Evolutionary conservation across 2,113 vertebrate genomes (phyloP), one percentile per base, ranked within the genome.

Genomic region (Onychorhynchus coronatus): DNA sequence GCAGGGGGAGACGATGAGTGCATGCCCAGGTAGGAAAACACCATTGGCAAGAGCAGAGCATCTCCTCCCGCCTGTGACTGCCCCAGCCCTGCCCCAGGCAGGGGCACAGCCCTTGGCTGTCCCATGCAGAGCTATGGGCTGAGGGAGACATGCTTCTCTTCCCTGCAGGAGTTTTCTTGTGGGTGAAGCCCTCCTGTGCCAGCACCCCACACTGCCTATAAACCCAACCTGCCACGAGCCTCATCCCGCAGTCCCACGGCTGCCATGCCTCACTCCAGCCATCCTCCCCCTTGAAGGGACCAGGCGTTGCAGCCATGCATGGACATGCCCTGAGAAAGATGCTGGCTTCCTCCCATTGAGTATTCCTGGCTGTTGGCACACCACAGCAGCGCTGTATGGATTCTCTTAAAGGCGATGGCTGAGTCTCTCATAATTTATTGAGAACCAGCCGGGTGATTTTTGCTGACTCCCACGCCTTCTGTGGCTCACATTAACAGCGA

Each of bases 171-270:
- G 0, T 55, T 91, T 92, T 72, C 35, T 85, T 2, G 0, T 21
- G 44, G 28, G 23, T 65, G 63, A 73, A 89, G 1, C 44, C 31
- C 37, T 85, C 6, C 28, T 66, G 11, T 77, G 42, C n/a, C 76
- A 75, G 37, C 0, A 0, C 30, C 31, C 37, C 33, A 18, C 9
- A 1, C 17, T 0, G 0, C 55, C 62, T 7, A 2, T 53, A 59
- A 53, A 25, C 14, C 55, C 6, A 9, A 55, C 55, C n/a, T 73
- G 37, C 41, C 4, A 1, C 1, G 1, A 50, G 6, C 58, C 49
- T 82, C 81, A 49, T 28, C n/a, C 19, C 31, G 9, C 2, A 1
- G 21, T 52, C 71, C 67, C 33, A 24, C 0, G 0, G n/a, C 59
- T 0, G 0, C 33, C 0, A 0, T 73, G 66, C 49, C 66, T 68